Conservation (phyloP, 2,888 invertebrate genomes). For the Drosophila bunnanda region DNA sequence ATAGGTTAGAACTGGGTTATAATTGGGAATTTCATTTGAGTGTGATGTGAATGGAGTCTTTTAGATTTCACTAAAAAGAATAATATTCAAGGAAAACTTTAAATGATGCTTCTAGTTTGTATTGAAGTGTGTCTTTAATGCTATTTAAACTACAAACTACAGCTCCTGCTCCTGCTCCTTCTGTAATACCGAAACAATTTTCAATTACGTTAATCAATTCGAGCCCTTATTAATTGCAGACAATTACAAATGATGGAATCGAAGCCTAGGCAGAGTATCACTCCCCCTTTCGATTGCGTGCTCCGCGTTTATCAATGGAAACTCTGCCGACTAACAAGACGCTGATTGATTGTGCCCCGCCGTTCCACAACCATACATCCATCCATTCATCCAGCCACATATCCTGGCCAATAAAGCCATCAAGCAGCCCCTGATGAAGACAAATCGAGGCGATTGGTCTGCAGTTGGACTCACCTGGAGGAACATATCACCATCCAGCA, state of each 20-base stretch:
- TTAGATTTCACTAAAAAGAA: not conserved
- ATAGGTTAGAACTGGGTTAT: not conserved
- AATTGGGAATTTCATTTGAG: not conserved
- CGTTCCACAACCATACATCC: not conserved
- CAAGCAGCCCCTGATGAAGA: constrained; percentile 71
- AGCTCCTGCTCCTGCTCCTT: not conserved
- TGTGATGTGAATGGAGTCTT: not conserved
- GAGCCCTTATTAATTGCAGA: constrained; percentile 45
- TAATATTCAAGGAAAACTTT: not conserved
- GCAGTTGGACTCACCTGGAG: constrained; percentile 89
- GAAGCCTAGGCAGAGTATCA: not conserved
- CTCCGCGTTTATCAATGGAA: constrained; percentile 58
- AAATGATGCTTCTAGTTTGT: no score
- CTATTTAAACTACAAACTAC: not conserved
- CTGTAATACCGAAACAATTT: constrained; percentile 44
- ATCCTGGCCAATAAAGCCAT: constrained; percentile 72
- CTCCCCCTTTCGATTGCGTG: constrained; percentile 38
- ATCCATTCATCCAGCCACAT: constrained; percentile 14
- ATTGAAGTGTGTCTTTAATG: not conserved
- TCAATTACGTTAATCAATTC: constrained; percentile 49
- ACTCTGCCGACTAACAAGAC: constrained; percentile 47
- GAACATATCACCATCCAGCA: constrained; percentile 97
- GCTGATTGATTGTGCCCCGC: constrained; percentile 71
- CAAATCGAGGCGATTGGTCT: constrained; percentile 51
- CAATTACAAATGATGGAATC: constrained; percentile 38